Evolutionary conservation across 2,888 invertebrate genomes (phyloP).

Genomic region (Dynastes hyllus): DNA sequence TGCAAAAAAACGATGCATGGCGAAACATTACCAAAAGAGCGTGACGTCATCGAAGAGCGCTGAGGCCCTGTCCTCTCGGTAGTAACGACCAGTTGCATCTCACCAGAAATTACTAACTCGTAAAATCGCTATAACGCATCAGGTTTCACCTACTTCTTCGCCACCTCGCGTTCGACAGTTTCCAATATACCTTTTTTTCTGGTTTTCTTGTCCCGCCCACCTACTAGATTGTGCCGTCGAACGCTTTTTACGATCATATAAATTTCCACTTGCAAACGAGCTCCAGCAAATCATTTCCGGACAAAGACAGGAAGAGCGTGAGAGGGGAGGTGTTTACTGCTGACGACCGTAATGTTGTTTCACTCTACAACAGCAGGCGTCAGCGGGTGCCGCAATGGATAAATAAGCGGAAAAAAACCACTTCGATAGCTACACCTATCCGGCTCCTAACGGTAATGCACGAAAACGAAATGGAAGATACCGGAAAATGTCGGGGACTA

Average conservation of each 20-base stretch:
- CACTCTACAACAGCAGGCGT: not conserved
- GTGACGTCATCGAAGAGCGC: no score
- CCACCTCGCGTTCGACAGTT: not conserved
- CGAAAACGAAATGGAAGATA: conserved; percentile 19
- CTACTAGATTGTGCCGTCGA: not conserved
- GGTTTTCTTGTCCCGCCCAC: not conserved
- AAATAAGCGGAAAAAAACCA: conserved; percentile 3
- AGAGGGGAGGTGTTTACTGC: conserved; percentile 15
- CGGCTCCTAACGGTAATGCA: not conserved
- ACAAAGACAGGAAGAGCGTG: not conserved
- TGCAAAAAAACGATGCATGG: no score
- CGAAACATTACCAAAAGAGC: no score
- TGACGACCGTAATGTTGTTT: conserved; percentile 9
- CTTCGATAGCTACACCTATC: conserved; percentile 13
- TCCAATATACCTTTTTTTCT: conserved; percentile 10
- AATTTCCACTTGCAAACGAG: conserved; percentile 46
- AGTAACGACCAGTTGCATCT: conserved; percentile 6
- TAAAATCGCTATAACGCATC: conserved; percentile 12
- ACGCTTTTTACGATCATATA: conserved; percentile 38
- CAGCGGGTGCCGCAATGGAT: not conserved
- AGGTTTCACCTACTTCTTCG: conserved; percentile 1
- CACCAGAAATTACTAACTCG: conserved; percentile 24
- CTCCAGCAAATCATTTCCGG: conserved; percentile 39
- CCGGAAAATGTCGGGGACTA: conserved; percentile 1
- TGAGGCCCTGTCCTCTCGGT: no score